Conservation (phyloP, 1,140 invertebrate species). For the Druon quercuslanigerum region DNA sequence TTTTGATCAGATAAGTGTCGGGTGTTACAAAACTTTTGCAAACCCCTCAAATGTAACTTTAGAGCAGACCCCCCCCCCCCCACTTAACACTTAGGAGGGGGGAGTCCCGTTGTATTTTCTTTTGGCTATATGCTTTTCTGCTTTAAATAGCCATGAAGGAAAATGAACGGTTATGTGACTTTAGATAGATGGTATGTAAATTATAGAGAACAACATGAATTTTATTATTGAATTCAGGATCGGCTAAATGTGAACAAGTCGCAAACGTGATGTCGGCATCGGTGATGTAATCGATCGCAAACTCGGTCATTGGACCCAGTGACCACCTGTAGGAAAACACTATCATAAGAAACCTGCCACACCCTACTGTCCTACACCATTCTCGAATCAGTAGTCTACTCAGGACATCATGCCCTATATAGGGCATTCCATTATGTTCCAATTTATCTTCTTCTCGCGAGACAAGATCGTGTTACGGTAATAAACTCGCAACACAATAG, state of each 20-base stretch:
- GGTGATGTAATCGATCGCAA: conserved; percentile 48
- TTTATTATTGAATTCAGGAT: conserved; percentile 29
- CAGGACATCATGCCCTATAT: conserved; percentile 38
- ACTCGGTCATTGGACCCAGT: conserved; percentile 45
- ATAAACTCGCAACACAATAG: too few relatives aligned
- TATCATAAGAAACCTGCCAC: conserved; percentile 46
- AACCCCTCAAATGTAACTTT: too few relatives aligned
- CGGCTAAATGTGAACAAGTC: conserved; percentile 36
- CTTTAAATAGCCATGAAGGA: too few relatives aligned
- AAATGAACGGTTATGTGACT: too few relatives aligned
- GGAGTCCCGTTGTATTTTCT: too few relatives aligned
- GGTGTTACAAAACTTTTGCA: too few relatives aligned
- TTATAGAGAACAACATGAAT: conserved; percentile 9
- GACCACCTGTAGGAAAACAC: conserved; percentile 47
- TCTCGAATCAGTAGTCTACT: conserved; percentile 42
- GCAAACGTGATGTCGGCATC: conserved; percentile 46
- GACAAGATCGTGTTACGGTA: neutral
- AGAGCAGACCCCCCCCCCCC: too few relatives aligned
- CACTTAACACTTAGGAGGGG: too few relatives aligned
- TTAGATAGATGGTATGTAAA: neutral
- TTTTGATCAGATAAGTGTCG: too few relatives aligned
- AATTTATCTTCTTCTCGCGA: conserved; percentile 6
- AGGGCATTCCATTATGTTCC: conserved; percentile 32
- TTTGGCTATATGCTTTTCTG: too few relatives aligned
- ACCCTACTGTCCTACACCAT: conserved; percentile 46